A percentile compares a stretch with the other conserved stretches of the same genome.
phyloP scores from a whole-genome alignment of 2,888 invertebrate genomes.

The Heliconius ismenius region DNA sequence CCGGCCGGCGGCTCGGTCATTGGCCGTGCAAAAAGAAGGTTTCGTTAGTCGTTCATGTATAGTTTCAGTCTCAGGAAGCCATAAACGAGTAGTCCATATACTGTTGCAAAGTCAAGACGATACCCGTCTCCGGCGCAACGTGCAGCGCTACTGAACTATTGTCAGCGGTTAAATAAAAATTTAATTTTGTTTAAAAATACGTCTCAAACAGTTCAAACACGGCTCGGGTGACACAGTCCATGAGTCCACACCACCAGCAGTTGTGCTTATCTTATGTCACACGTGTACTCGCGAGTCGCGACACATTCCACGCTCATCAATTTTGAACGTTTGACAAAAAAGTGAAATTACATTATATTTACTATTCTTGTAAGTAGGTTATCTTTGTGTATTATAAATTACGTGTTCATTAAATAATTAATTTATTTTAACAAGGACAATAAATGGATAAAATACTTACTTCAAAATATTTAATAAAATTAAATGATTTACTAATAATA shows the following conservation, averaged over 20 bases:
- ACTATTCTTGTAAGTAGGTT: neutral
- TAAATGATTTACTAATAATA: neutral
- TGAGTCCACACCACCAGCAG: slow-evolving; percentile 48
- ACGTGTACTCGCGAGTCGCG: slow-evolving; percentile 15
- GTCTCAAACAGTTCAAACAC: slow-evolving; percentile 63
- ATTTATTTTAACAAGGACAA: neutral
- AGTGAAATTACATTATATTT: neutral
- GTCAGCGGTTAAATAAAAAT: slow-evolving; percentile 31
- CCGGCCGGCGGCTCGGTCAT: slow-evolving; percentile 76
- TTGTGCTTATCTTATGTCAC: slow-evolving; percentile 39
- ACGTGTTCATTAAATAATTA: neutral
- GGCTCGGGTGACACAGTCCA: slow-evolving; percentile 54
- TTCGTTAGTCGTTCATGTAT: slow-evolving; percentile 59
- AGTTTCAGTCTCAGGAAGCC: slow-evolving; percentile 69
- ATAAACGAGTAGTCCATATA: slow-evolving; percentile 42
- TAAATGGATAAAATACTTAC: neutral
- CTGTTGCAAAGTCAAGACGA: slow-evolving; percentile 60
- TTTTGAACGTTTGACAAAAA: slow-evolving; percentile 18
- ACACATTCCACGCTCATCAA: slow-evolving; percentile 3
- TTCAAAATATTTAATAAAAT: neutral
- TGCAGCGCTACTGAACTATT: slow-evolving; percentile 51
- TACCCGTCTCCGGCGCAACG: slow-evolving; percentile 45
- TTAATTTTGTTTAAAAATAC: slow-evolving; percentile 46
- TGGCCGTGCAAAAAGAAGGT: slow-evolving; percentile 71
- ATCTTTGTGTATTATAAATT: neutral